phyloP scores from a whole-genome alignment of 2,888 invertebrate genomes.

The Protodeltote pygarga region DNA sequence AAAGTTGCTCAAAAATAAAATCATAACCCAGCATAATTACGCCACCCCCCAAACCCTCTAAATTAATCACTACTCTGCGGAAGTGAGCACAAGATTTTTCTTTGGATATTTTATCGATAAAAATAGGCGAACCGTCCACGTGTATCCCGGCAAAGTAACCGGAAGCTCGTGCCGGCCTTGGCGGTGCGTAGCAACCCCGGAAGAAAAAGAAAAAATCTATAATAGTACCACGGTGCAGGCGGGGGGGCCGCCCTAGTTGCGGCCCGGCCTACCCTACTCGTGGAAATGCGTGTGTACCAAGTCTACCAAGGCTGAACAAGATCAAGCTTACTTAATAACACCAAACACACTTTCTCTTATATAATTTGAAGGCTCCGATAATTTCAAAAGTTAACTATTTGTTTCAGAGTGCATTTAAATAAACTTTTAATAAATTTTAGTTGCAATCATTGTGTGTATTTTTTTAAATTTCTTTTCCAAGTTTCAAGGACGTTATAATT shows the following conservation, averaged over 20 bases:
- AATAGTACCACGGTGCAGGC: slow-evolving; percentile 67
- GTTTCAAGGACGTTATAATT: background rate
- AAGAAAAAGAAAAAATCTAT: slow-evolving; percentile 78
- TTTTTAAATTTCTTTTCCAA: background rate
- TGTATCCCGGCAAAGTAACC: slow-evolving; percentile 65
- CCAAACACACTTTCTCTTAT: slow-evolving; percentile 28
- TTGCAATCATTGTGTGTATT: background rate
- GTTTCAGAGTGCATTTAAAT: slow-evolving; percentile 8
- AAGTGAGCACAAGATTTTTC: slow-evolving; percentile 45
- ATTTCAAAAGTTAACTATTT: background rate
- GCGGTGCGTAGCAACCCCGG: slow-evolving; percentile 73
- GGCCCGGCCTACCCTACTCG: slow-evolving; percentile 43
- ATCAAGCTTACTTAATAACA: slow-evolving; percentile 36
- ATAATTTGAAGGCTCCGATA: background rate
- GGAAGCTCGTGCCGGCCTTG: slow-evolving; percentile 74
- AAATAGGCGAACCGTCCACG: slow-evolving; percentile 63
- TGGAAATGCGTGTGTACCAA: slow-evolving; percentile 41
- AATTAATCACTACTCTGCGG: slow-evolving; percentile 37
- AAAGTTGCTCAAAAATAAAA: slow-evolving; percentile 12
- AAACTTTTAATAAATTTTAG: background rate
- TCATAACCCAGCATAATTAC: slow-evolving; percentile 21
- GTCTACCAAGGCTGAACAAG: slow-evolving; percentile 14
- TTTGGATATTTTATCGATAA: slow-evolving; percentile 52
- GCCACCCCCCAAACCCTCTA: slow-evolving; percentile 25
- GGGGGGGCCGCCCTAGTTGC: slow-evolving; percentile 58